These are phyloP conservation scores for Tychaedon coryphoeus DNA, from an alignment of 2,113 vertebrate genomes.

Conservation along the genomic window DNA sequence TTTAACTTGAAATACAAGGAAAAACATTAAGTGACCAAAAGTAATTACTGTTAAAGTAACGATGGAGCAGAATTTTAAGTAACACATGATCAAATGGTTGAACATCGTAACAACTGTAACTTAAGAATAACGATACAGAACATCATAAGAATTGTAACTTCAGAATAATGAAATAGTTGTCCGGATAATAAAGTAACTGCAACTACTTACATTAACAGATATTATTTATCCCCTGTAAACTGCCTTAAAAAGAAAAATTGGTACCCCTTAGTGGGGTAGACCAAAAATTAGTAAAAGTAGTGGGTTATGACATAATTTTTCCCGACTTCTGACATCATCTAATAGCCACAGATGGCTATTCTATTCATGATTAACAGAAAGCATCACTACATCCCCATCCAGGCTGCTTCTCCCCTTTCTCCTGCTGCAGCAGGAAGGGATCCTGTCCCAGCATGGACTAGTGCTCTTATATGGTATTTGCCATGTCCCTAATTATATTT, in stretches of 20 bases:
- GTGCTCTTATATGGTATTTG: neutral
- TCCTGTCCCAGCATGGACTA: neutral
- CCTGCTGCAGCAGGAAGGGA: neutral
- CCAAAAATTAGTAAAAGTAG: neutral
- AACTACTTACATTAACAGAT: neutral
- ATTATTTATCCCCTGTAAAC: neutral
- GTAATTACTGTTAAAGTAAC: neutral
- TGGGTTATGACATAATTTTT: neutral
- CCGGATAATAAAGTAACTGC: neutral
- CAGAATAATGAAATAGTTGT: neutral
- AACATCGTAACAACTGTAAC: neutral
- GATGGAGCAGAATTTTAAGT: neutral
- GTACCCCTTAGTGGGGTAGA: neutral
- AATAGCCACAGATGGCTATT: neutral
- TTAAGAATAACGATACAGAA: neutral
- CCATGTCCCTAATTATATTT: neutral
- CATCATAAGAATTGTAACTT: neutral
- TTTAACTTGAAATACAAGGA: neutral
- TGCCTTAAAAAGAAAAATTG: neutral
- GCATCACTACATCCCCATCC: neutral
- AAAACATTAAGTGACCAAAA: neutral
- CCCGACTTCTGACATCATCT: neutral
- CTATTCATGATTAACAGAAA: neutral
- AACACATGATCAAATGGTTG: neutral
- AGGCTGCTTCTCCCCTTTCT: neutral